These are phyloP conservation scores for Bembecia ichneumoniformis DNA, from an alignment of 2,888 invertebrate genomes.

Conservation along the genomic window DNA sequence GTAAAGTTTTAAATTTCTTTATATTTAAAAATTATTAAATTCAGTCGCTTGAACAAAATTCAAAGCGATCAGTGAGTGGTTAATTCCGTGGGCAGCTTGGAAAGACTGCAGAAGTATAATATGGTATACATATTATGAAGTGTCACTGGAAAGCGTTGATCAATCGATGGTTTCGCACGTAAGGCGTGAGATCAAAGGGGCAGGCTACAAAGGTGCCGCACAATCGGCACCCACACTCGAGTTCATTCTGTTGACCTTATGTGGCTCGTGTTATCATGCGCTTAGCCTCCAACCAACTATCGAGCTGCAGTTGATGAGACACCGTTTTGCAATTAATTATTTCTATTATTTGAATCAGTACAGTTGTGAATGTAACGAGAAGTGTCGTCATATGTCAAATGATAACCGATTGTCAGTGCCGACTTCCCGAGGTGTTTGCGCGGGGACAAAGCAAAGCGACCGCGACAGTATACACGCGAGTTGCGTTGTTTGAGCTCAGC, in stretches of 20 bases:
- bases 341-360: no score
- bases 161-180: constrained; percentile 1
- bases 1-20: no score
- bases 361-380: constrained; percentile 21
- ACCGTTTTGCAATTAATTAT: no score
- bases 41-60: no score
- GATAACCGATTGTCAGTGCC: constrained; percentile 25
- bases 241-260: constrained; percentile 24
- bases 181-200: background rate
- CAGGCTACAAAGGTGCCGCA: background rate
- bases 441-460: constrained; percentile 28
- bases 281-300: background rate
- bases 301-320: background rate
- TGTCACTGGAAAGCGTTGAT: background rate
- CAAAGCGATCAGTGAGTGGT: no score
- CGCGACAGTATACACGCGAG: constrained; percentile 24
- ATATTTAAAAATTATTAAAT: no score
- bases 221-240: constrained; percentile 3
- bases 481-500: constrained; percentile 49
- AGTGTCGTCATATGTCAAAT: constrained; percentile 30
- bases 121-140: background rate
- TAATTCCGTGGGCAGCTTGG: no score
- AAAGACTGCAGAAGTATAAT: background rate
- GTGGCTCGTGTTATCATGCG: background rate
- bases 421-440: constrained; percentile 27